Base-by-base conservation (phyloP, 2,113 vertebrate species). In the Neolamprologus sp. region DNA sequence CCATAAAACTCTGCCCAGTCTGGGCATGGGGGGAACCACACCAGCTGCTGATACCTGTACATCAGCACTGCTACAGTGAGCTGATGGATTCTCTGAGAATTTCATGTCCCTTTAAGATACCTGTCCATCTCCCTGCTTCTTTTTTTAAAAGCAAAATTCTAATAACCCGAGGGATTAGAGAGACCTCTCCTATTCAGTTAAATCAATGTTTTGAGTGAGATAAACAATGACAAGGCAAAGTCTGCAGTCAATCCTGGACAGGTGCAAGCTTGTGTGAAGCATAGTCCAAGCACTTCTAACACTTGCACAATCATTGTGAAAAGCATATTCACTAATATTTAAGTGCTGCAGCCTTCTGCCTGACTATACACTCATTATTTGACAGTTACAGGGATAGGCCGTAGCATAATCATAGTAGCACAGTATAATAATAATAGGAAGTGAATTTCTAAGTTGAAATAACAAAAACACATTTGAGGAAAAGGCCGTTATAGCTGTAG, bases 141-240 rank as follows among this genome's bases (percentile, higher is more conserved):
- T 40, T 85, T 28, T 55, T 33, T 23, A 5, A 40, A 28, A 55
- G 53, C 75, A 87, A 90, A 88, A 85, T 87, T 87, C 31, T 49
- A 93, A 85, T 93, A 91, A 86, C 91, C 80, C 17, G 1, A 73
- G 89, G 90, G 93, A 92, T 89, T 85, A 87, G 71, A 87, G 35
- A 35, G 80, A 86, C 80, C 47, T 40, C 42, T 93, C 93, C 84
- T 90, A 93, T 68, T 92, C 88, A 92, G 83, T 92, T 92, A 93
- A 93, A 94, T 94, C 94, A 94, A 86, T 89, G 82, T 65, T 8
- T 54, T 92, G 87, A 57, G 63, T 17, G 79, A 81, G 85, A 92
- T 88, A 94, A 92, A 94, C 87, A 94, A 89, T 92, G 93, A 93
- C 89, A 80, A 68, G 87, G 82, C 63, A 90, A 68, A 85, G 93